These are phyloP conservation scores for Calephelis perditalis DNA, from an alignment of 2,888 invertebrate genomes.

Conservation along the genomic window DNA sequence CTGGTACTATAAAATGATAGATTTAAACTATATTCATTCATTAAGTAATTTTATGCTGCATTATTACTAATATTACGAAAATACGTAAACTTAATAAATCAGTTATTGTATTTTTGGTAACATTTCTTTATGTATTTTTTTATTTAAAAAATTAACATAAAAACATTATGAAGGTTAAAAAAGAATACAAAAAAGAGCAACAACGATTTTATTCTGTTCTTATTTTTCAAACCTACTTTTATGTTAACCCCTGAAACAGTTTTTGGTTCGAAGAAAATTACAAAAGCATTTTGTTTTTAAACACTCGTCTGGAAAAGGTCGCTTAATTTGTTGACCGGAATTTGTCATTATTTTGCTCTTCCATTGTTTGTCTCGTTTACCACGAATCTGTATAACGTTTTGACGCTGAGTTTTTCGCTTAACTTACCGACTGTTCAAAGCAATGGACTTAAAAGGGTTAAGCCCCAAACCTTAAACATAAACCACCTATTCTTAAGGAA, in stretches of 20 bases:
- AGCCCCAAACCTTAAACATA: slow-evolving; percentile 56
- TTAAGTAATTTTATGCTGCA: no score
- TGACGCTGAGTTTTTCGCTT: slow-evolving; percentile 65
- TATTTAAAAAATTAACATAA: no score
- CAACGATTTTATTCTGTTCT: neutral
- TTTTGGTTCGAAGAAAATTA: slow-evolving; percentile 26
- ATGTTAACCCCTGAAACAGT: slow-evolving; percentile 9
- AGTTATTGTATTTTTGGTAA: no score
- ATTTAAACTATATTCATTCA: no score
- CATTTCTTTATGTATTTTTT: no score
- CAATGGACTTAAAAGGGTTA: slow-evolving; percentile 66
- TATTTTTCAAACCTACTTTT: slow-evolving; percentile 7
- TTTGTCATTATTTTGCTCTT: slow-evolving; percentile 67
- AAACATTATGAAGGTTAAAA: neutral
- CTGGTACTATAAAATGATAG: no score
- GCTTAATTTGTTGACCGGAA: slow-evolving; percentile 72
- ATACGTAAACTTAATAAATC: no score
- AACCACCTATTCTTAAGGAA: slow-evolving; percentile 48
- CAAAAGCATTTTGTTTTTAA: slow-evolving; percentile 55
- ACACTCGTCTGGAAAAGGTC: slow-evolving; percentile 59
- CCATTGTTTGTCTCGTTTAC: slow-evolving; percentile 75
- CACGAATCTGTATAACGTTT: slow-evolving; percentile 70
- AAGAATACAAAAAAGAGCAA: slow-evolving; percentile 7
- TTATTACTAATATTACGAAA: no score
- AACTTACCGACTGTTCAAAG: slow-evolving; percentile 55